Evolutionary conservation across 2,113 vertebrate genomes (phyloP).

Genomic region (Limnothrissa miodon): DNA sequence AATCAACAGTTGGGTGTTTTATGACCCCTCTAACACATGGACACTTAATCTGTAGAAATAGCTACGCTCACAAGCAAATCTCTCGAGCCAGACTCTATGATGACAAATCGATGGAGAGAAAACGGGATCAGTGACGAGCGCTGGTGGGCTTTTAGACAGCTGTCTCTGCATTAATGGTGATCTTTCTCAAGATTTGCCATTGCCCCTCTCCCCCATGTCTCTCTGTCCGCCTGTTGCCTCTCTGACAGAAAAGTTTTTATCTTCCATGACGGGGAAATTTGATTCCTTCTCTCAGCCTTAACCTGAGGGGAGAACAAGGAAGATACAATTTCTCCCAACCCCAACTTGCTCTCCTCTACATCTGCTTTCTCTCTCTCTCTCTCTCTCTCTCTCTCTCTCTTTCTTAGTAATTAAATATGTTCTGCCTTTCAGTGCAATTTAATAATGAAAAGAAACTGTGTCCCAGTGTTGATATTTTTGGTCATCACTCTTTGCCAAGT

Average conservation of each 20-base stretch:
- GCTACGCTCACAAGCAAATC: not conserved
- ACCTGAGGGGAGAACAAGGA: slow-evolving; percentile 9
- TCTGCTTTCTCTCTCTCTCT: not conserved
- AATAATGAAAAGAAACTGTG: not conserved
- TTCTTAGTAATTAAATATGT: not conserved
- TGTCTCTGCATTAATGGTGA: not conserved
- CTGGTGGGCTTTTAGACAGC: not conserved
- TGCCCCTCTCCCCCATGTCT: not conserved
- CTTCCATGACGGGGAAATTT: slow-evolving; percentile 12
- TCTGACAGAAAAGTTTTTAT: slow-evolving; percentile 19
- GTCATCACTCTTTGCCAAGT: not conserved
- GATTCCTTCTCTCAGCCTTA: not conserved
- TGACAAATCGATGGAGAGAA: not conserved
- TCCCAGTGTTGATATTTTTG: slow-evolving; percentile 15
- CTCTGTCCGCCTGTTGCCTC: slow-evolving; percentile 5
- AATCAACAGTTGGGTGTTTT: not conserved
- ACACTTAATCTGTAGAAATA: not conserved
- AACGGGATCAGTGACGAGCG: not conserved
- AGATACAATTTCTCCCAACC: not conserved
- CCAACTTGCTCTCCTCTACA: not conserved
- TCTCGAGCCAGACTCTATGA: not conserved
- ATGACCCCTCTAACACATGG: not conserved
- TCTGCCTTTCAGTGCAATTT: not conserved
- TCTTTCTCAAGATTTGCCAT: not conserved
- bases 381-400: not conserved